Evolutionary conservation across 2,888 invertebrate species (phyloP).

Genomic region (Melieria picta): DNA sequence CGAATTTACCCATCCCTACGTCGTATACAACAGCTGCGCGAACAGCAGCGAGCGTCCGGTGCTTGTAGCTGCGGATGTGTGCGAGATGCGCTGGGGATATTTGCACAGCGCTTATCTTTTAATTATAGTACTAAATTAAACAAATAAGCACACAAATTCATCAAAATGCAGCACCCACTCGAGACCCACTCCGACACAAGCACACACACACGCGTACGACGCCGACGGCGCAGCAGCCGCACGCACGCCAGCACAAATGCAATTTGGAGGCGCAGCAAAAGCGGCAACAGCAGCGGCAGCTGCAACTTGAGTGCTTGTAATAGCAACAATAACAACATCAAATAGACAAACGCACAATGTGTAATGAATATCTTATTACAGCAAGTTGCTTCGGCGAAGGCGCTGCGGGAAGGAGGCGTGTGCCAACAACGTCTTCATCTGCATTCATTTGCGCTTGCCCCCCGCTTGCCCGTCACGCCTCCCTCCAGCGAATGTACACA

Average conservation of each 20-base stretch:
- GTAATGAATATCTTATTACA: conserved; percentile 32
- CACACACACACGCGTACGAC: neutral
- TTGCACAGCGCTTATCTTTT: conserved; percentile 27
- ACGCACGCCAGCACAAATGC: no score
- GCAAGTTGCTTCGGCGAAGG: conserved; percentile 22
- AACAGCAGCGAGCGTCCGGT: no score
- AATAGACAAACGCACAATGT: conserved; percentile 5
- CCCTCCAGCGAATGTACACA: no score
- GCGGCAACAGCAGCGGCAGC: neutral
- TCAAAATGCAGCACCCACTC: conserved; percentile 7
- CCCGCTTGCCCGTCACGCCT: neutral
- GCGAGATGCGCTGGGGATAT: conserved; percentile 5
- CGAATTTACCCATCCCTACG: no score
- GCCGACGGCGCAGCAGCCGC: neutral
- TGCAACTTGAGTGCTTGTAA: neutral
- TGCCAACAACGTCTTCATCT: neutral
- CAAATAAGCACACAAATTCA: conserved; percentile 29
- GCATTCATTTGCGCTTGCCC: neutral
- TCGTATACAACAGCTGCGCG: no score
- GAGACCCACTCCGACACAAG: neutral
- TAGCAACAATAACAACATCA: neutral
- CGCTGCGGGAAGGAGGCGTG: conserved; percentile 3
- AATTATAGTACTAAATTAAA: conserved; percentile 30
- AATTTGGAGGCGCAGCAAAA: no score
- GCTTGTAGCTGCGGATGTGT: neutral